phyloP scores from a whole-genome alignment of 2,888 invertebrate genomes.

The Diogma glabrata region DNA sequence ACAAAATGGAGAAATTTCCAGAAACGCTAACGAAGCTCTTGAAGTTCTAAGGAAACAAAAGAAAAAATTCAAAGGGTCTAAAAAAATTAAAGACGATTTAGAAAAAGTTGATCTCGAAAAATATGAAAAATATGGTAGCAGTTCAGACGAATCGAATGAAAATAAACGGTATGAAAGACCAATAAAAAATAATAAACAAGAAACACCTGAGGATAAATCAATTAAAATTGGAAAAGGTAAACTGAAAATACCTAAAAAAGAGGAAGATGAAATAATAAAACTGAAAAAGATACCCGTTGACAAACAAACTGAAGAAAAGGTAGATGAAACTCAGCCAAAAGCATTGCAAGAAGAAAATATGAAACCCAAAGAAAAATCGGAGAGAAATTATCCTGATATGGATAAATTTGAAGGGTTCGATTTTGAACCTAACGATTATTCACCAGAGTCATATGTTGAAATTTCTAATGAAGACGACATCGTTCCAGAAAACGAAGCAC shows the following conservation, averaged over 20 bases:
- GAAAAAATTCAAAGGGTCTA: conserved; percentile 44
- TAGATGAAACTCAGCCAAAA: too few species aligned
- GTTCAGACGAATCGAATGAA: conserved; percentile 23
- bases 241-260: conserved; percentile 34
- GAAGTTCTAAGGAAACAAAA: conserved; percentile 47
- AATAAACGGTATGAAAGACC: conserved; percentile 31
- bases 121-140: conserved; percentile 24
- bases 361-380: too few species aligned
- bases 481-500: conserved; percentile 22
- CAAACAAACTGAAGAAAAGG: conserved; percentile 27
- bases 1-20: conserved; percentile 54
- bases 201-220: conserved; percentile 29
- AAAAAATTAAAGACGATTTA: conserved; percentile 42
- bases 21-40: conserved; percentile 58
- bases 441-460: too few species aligned
- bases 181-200: conserved; percentile 26
- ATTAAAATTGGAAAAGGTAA: conserved; percentile 43
- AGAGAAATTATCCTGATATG: conserved; percentile 27
- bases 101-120: conserved; percentile 39
- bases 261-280: conserved; percentile 37
- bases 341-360: too few species aligned
- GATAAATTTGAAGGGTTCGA: conserved; percentile 34
- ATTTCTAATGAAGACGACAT: conserved; percentile 17
- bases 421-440: conserved; percentile 25
- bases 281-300: conserved; percentile 43